Evolutionary conservation across 2,888 invertebrate genomes (phyloP).

Genomic region (Caenorhabditis panamensis): DNA sequence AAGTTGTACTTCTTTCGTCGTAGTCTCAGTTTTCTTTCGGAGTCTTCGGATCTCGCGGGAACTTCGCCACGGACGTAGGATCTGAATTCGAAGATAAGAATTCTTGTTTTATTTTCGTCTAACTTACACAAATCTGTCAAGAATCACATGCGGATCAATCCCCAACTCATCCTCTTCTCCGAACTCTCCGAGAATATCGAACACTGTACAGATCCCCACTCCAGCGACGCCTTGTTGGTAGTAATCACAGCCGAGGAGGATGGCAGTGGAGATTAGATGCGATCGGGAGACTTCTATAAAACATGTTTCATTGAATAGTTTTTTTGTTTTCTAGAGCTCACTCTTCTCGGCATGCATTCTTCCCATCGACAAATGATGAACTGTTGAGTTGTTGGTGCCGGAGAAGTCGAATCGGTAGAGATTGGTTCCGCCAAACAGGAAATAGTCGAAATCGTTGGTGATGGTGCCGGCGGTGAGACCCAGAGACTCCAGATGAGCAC

Average conservation of each 20-base stretch:
- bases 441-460: conserved; percentile 97
- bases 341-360: conserved; percentile 37
- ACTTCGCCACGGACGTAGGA: conserved; percentile 59
- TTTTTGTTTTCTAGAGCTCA: background rate
- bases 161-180: conserved; percentile 55
- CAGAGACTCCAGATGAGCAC: conserved; percentile 90
- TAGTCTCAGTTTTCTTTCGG: conserved; percentile 46
- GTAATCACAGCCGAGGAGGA: conserved; percentile 97
- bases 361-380: conserved; percentile 38
- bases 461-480: conserved; percentile 90
- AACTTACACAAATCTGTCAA: conserved; percentile 70
- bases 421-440: conserved; percentile 94
- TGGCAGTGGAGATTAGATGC: conserved; percentile 89
- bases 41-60: conserved; percentile 55
- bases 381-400: background rate
- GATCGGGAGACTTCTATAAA: conserved; percentile 56
- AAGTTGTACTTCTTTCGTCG: conserved; percentile 46
- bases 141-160: conserved; percentile 67
- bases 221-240: conserved; percentile 82
- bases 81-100: conserved; percentile 41
- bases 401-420: conserved; percentile 87
- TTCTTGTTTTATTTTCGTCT: background rate
- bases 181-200: conserved; percentile 71
- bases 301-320: background rate
- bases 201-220: conserved; percentile 62